phyloP scores from a whole-genome alignment of 2,888 invertebrate species.

The Ophion ellenae region DNA sequence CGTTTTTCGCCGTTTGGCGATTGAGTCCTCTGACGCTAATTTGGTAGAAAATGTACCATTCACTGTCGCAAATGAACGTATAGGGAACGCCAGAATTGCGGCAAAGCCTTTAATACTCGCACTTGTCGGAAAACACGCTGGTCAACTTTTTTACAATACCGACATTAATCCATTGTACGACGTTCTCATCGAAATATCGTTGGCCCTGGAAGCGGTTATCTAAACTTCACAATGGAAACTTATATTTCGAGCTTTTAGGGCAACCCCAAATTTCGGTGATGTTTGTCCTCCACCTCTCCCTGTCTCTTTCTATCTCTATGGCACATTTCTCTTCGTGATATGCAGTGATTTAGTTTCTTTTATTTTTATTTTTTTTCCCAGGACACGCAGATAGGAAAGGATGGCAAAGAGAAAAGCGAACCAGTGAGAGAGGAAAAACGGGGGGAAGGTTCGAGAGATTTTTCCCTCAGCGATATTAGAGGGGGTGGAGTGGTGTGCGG shows the following conservation, averaged over 20 bases:
- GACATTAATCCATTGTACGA: neutral
- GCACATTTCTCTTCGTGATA: neutral
- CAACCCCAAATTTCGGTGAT: too few species aligned
- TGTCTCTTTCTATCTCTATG: too few species aligned
- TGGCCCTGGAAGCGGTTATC: too few species aligned
- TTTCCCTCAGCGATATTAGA: neutral
- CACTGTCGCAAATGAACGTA: too few species aligned
- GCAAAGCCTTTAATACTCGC: neutral
- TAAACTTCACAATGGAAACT: too few species aligned
- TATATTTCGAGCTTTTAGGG: too few species aligned
- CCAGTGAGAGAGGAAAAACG: neutral
- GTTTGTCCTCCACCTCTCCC: too few species aligned
- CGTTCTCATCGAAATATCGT: neutral
- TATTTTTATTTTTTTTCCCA: neutral
- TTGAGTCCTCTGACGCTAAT: neutral
- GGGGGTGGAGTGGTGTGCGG: neutral
- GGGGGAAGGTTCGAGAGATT: slow-evolving; percentile 21
- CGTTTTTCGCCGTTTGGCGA: neutral
- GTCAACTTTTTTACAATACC: neutral
- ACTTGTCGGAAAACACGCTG: neutral
- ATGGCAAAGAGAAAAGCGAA: neutral
- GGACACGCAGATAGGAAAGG: neutral
- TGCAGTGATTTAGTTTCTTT: neutral
- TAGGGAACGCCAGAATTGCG: neutral
- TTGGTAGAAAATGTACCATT: neutral